A percentile compares a stretch with the other conserved stretches of the same genome.
phyloP scores from a whole-genome alignment of 2,888 invertebrate genomes.

The Agrilus biguttatus region DNA sequence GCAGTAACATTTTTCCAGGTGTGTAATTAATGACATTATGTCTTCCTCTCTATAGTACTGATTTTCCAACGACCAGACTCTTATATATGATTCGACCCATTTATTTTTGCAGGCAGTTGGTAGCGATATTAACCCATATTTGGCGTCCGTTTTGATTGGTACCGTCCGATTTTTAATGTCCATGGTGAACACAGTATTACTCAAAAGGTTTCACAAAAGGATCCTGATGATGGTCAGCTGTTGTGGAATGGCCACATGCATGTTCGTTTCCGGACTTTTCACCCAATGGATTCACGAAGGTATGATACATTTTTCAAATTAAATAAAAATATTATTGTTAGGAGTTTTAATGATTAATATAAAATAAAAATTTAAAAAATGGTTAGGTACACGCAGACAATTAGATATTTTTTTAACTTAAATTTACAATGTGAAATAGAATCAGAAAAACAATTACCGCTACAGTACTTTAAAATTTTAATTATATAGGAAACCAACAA shows the following conservation, averaged over 20 bases:
- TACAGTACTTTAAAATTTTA: too few species aligned
- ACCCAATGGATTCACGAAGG: conserved; percentile 34
- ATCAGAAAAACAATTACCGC: too few species aligned
- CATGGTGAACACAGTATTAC: conserved; percentile 39
- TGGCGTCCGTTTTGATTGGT: conserved; percentile 42
- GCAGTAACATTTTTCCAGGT: conserved; percentile 44
- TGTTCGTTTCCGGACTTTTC: conserved; percentile 40
- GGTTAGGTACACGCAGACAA: too few species aligned
- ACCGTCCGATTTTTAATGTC: conserved; percentile 41
- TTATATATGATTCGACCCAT: neutral
- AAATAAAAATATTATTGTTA: too few species aligned
- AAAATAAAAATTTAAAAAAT: too few species aligned
- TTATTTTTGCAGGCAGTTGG: conserved; percentile 33
- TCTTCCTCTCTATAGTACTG: neutral
- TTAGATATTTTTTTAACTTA: too few species aligned
- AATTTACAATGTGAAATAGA: too few species aligned
- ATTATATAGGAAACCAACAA: too few species aligned
- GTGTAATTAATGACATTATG: conserved; percentile 2
- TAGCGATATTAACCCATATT: conserved; percentile 35
- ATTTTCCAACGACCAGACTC: neutral
- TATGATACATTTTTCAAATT: conserved; percentile 14
- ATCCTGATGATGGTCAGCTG: conserved; percentile 37
- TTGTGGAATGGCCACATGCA: conserved; percentile 40
- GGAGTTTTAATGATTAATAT: too few species aligned
- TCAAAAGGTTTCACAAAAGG: conserved; percentile 37